Base-by-base conservation (phyloP, 2,888 invertebrate genomes). In the Eupithecia pulchellata region DNA sequence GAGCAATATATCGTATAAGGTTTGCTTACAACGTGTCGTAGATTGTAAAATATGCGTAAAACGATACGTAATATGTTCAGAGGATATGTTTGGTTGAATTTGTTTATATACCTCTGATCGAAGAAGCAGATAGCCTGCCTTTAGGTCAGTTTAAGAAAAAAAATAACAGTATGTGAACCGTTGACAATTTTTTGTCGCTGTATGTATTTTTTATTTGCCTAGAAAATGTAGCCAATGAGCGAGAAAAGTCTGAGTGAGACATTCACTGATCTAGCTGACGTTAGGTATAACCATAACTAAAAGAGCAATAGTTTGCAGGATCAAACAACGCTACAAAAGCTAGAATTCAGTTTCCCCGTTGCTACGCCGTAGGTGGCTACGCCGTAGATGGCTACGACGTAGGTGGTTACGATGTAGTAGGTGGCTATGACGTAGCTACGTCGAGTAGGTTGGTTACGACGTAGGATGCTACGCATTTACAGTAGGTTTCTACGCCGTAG, bases 1-100 rank as follows among this genome's bases (percentile, higher is more conserved):
- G 71, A 75, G 82, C 79, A 81, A 84, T 84, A 84, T 84, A 84
- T 84, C 80, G 76, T 74, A n/a, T n/a, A 77, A 79, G 79, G 84
- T 82, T 82, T 84, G 84, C 84, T 82, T 81, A 81, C 82, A 82
- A 83, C 84, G 82, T 83, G 84, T 82, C 84, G 80, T 84, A 81
- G 81, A 82, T 83, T 84, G 82, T 80, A 84, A 84, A 84, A 84
- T 84, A 83, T 81, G 83, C 82, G 82, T 80, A 80, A 81, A 82
- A 79, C 77, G 79, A 32, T 60, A 34, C 34, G 34, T 61, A 36
- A n/a, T 60, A 52, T 47, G 27, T 55, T 9, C 13, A 55, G 27
- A 47, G 27, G 17, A 29, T 29, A 5, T 29, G 17, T 57, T 57
- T 52, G 20, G 52, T 52, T 52, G 25, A 52, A 52, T 52, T 9